A percentile compares a stretch with the other conserved stretches of the same genome.
phyloP scores from a whole-genome alignment of 2,113 vertebrate species.

The human region GRCh38 chr14:40548501-40549000 shows the following conservation, averaged over 20 bases:
- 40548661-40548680: background rate
- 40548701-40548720: background rate
- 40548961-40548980: background rate
- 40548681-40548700: background rate
- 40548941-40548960: background rate
- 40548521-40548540: background rate
- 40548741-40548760: background rate
- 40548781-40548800: background rate
- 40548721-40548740: background rate
- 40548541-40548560: background rate
- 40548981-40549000: background rate
- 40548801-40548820: background rate
- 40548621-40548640: background rate
- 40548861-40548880: background rate
- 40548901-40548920: background rate
- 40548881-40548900: background rate
- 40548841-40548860: background rate
- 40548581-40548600: background rate
- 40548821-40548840: background rate
- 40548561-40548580: background rate
- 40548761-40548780: background rate
- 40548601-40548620: background rate
- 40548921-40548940: background rate
- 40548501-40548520: background rate
- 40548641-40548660: background rate